Evolutionary conservation across 2,113 vertebrate species (phyloP).

Genomic region (Erinaceus europaeus): DNA sequence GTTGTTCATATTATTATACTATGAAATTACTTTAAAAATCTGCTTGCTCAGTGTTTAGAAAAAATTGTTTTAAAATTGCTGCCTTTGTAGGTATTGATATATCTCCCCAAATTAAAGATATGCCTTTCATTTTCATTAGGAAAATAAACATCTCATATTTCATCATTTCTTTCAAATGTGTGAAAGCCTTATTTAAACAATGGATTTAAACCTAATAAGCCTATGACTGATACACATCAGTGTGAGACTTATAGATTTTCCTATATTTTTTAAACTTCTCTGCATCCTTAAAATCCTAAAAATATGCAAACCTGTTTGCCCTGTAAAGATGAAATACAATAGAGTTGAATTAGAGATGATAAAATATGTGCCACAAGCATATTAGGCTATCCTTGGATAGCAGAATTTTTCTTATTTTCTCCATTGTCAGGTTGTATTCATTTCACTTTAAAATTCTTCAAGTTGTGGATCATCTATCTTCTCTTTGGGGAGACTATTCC

Average conservation of each 20-base stretch:
- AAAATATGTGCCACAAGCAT: not conserved
- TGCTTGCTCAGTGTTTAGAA: not conserved
- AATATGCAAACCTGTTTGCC: not conserved
- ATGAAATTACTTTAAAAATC: not conserved
- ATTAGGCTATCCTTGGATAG: not conserved
- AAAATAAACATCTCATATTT: not conserved
- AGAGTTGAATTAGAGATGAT: not conserved
- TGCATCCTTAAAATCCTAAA: not conserved
- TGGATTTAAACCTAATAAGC: not conserved
- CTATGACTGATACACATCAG: not conserved
- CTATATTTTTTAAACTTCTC: not conserved
- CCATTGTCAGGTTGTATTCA: not conserved
- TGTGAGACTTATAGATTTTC: not conserved
- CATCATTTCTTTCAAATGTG: not conserved
- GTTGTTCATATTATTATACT: conserved; percentile 6
- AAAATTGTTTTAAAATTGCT: not conserved
- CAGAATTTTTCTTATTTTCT: not conserved
- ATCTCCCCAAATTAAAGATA: not conserved
- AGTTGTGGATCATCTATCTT: conserved; percentile 18
- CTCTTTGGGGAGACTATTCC: conserved; percentile 34
- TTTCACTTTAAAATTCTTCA: conserved; percentile 52
- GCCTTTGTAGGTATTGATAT: not conserved
- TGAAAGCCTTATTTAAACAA: not conserved
- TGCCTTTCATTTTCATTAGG: not conserved
- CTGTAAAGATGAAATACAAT: not conserved